These are phyloP conservation scores for Rhinopomastus cyanomelas DNA, from an alignment of 2,113 vertebrate genomes.

Conservation along the genomic window DNA sequence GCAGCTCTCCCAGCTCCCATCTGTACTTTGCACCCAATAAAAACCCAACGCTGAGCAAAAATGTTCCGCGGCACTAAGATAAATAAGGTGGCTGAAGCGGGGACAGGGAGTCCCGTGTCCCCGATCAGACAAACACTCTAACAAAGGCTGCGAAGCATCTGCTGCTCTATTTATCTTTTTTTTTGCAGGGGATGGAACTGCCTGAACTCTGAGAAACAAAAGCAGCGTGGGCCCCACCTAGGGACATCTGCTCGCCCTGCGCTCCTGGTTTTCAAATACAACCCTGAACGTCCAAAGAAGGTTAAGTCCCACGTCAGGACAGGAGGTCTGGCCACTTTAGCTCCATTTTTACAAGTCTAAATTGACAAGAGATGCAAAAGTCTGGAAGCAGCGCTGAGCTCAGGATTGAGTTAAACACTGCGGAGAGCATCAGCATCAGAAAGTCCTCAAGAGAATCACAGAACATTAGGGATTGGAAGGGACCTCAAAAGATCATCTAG, in stretches of 20 bases:
- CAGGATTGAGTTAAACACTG: background rate
- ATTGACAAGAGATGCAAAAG: rapidly evolving
- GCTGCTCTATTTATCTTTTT: background rate
- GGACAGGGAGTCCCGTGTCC: background rate
- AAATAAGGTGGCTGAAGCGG: background rate
- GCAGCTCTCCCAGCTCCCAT: background rate
- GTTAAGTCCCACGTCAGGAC: background rate
- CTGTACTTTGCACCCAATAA: conserved; percentile 4
- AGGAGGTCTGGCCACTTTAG: background rate
- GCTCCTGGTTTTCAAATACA: background rate
- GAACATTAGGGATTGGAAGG: too few relatives aligned
- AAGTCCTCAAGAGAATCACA: too few relatives aligned
- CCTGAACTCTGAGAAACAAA: background rate
- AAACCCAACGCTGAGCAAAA: background rate
- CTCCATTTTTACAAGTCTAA: background rate
- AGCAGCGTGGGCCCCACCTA: background rate
- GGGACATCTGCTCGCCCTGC: background rate
- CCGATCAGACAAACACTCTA: background rate
- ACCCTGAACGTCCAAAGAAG: background rate
- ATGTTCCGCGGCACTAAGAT: background rate
- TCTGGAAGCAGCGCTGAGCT: background rate
- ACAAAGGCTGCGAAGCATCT: conserved; percentile 1
- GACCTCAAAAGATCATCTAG: too few relatives aligned
- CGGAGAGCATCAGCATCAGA: background rate
- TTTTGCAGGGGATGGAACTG: background rate